Conservation (phyloP, 1,140 invertebrate species). For the Papilio xuthus region DNA sequence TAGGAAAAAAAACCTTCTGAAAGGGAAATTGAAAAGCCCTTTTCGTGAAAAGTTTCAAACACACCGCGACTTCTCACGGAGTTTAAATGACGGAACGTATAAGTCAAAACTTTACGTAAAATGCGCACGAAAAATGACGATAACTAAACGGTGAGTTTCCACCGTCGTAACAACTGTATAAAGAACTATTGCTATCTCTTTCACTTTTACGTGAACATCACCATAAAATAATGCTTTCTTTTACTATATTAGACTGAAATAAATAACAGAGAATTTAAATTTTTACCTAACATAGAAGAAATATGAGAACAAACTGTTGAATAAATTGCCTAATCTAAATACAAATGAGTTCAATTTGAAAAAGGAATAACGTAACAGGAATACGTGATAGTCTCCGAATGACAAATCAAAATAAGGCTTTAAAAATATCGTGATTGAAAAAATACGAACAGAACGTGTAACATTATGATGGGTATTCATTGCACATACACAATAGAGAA, state of each 20-base stretch:
- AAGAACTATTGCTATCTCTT: too few species aligned
- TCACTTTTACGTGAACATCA: too few species aligned
- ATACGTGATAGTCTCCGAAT: neutral
- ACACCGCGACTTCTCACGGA: slow-evolving; percentile 1
- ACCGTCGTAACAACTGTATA: neutral
- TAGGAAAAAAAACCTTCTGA: too few species aligned
- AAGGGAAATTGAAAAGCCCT: slow-evolving; percentile 1
- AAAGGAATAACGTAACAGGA: slow-evolving; percentile 2
- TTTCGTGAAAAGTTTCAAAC: slow-evolving; percentile 12
- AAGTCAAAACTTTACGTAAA: neutral
- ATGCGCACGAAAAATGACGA: too few species aligned
- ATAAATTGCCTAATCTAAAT: neutral
- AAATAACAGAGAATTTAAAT: neutral
- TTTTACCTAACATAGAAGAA: neutral
- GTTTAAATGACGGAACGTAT: neutral
- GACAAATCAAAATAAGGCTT: neutral
- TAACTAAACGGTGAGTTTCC: too few species aligned
- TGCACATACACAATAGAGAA: too few species aligned
- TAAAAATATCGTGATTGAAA: neutral
- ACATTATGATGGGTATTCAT: too few species aligned
- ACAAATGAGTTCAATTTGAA: neutral
- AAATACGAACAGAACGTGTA: too few species aligned
- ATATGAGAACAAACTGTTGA: slow-evolving; percentile 11
- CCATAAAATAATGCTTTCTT: neutral
- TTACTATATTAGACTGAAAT: neutral